Evolutionary conservation across 2,113 vertebrate species (phyloP).

Genomic region (Ceuthmochares aereus): DNA sequence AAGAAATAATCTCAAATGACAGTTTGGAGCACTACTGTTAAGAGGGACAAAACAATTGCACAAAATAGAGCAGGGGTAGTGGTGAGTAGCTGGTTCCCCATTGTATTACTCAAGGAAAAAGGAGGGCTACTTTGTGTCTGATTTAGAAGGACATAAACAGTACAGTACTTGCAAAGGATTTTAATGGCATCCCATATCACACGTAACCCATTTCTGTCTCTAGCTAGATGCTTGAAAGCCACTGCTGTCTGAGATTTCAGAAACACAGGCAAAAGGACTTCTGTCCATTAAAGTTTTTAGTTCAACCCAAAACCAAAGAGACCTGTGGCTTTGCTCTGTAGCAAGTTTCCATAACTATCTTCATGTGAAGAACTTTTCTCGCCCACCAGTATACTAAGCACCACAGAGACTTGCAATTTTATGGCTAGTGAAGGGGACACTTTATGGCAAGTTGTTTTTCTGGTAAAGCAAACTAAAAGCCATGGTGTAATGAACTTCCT

Average conservation of each 20-base stretch:
- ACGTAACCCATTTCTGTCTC: neutral
- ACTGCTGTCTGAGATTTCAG: neutral
- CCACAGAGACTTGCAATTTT: neutral
- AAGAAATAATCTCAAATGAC: neutral
- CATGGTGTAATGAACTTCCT: neutral
- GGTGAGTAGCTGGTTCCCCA: neutral
- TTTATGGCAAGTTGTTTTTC: neutral
- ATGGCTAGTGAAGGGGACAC: neutral
- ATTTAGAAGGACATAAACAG: neutral
- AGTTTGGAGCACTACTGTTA: neutral
- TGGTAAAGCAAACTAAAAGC: neutral
- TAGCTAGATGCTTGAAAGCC: neutral
- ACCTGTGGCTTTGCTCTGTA: neutral
- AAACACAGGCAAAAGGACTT: neutral
- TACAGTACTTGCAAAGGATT: neutral
- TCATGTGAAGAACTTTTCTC: neutral
- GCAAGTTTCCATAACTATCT: neutral
- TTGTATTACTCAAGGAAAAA: neutral
- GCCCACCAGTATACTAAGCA: neutral
- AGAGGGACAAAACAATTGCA: neutral
- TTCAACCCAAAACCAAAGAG: neutral
- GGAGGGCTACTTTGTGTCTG: neutral
- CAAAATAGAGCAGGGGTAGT: neutral
- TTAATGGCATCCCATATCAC: neutral
- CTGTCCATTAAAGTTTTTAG: neutral